A percentile compares a stretch with the other conserved stretches of the same genome.
phyloP scores from a whole-genome alignment of 2,888 invertebrate genomes.

The Phymatocera aterrima region DNA sequence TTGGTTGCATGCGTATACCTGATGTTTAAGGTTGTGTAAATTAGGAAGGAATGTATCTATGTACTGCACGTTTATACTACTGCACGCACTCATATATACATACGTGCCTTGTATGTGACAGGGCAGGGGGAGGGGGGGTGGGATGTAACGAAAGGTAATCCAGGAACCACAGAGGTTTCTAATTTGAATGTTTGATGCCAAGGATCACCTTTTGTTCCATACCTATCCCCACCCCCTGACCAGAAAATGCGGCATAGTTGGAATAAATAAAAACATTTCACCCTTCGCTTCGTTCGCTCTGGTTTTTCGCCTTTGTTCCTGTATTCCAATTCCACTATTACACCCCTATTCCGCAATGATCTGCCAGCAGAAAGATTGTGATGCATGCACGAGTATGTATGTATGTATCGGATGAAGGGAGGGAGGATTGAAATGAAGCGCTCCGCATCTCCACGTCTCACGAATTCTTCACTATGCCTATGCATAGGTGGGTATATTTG shows the following conservation, averaged over 20 bases:
- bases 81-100: too few relatives aligned
- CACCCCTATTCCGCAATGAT: conserved; percentile 32
- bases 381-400: not conserved
- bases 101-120: not conserved
- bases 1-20: too few relatives aligned
- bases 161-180: conserved; percentile 53
- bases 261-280: conserved; percentile 61
- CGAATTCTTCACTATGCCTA: too few relatives aligned
- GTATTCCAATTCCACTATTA: conserved; percentile 44
- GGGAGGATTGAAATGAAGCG: too few relatives aligned
- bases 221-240: not conserved
- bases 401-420: too few relatives aligned
- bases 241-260: conserved; percentile 48
- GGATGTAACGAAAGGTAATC: conserved; percentile 44
- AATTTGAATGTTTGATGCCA: conserved; percentile 66
- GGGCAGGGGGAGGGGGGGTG: not conserved
- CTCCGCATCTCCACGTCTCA: too few relatives aligned
- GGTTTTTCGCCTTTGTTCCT: conserved; percentile 43
- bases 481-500: too few relatives aligned
- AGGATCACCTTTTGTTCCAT: conserved; percentile 62
- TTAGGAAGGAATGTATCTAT: not conserved
- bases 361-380: too few relatives aligned
- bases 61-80: too few relatives aligned
- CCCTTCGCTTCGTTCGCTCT: conserved; percentile 56
- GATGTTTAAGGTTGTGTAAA: conserved; percentile 4